phyloP scores from a whole-genome alignment of 2,888 invertebrate species.

The Stictocephala bisonia region DNA sequence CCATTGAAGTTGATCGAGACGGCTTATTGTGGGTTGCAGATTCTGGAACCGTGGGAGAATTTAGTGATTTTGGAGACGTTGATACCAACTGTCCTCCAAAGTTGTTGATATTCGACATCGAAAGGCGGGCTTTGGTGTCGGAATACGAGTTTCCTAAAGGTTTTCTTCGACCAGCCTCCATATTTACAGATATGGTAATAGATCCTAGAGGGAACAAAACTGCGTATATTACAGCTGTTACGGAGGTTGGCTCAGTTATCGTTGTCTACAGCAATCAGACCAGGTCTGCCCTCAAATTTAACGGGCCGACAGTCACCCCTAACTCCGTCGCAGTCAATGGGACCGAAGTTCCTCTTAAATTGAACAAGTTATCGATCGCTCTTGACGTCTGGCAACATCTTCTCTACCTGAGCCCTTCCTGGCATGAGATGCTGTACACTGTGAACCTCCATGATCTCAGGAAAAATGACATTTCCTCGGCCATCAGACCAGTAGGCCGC shows the following conservation, averaged over 20 bases:
- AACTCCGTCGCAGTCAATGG: slow-evolving; percentile 67
- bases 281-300: slow-evolving; percentile 77
- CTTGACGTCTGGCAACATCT: slow-evolving; percentile 61
- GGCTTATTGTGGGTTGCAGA: slow-evolving; percentile 79
- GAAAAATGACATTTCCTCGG: slow-evolving; percentile 63
- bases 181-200: slow-evolving; percentile 78
- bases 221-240: slow-evolving; percentile 80
- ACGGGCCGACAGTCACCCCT: slow-evolving; percentile 72
- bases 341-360: slow-evolving; percentile 17
- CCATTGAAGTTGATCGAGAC: slow-evolving; percentile 77
- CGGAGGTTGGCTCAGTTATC: slow-evolving; percentile 76
- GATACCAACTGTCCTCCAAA: slow-evolving; percentile 74
- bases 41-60: slow-evolving; percentile 73
- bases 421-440: slow-evolving; percentile 75
- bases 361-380: slow-evolving; percentile 74
- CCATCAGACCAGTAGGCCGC: slow-evolving; percentile 71
- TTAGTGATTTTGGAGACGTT: slow-evolving; percentile 63
- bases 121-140: slow-evolving; percentile 59
- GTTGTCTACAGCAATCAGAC: slow-evolving; percentile 76
- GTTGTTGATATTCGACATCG: slow-evolving; percentile 75
- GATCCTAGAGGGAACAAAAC: slow-evolving; percentile 70
- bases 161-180: slow-evolving; percentile 71
- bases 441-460: slow-evolving; percentile 73
- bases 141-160: slow-evolving; percentile 55
- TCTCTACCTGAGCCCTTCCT: slow-evolving; percentile 76